Evolutionary conservation across 2,113 vertebrate genomes (phyloP).

Genomic region (Podarcis cretensis): DNA sequence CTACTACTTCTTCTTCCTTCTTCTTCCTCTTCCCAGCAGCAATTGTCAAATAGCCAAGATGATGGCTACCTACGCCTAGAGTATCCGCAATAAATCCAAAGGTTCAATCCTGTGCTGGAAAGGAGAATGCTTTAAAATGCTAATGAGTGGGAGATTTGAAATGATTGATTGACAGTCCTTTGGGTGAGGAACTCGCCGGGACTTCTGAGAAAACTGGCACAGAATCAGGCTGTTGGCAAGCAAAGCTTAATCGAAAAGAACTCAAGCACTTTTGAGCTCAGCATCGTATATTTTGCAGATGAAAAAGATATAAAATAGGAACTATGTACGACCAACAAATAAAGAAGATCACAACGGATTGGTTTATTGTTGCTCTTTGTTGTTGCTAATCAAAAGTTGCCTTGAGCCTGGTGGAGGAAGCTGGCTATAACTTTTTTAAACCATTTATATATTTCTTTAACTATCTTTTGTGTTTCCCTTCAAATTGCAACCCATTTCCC

Average conservation of each 20-base stretch:
- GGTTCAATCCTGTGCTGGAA: neutral
- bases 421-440: neutral
- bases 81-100: neutral
- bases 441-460: neutral
- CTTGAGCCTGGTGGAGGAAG: neutral
- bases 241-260: neutral
- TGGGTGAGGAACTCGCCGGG: neutral
- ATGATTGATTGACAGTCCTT: neutral
- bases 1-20: constrained; percentile 25
- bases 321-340: neutral
- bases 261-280: neutral
- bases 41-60: constrained; percentile 46
- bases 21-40: constrained; percentile 53
- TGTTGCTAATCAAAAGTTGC: neutral
- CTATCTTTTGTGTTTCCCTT: neutral
- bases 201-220: neutral
- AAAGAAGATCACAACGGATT: neutral
- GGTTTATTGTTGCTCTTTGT: neutral
- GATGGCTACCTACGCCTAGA: constrained; percentile 15
- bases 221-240: neutral
- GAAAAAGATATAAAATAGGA: neutral
- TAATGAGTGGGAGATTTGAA: constrained; percentile 23
- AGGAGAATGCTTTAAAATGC: neutral
- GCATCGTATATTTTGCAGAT: neutral
- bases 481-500: neutral